phyloP scores from a whole-genome alignment of 2,113 vertebrate species.

The Nicator chloris region DNA sequence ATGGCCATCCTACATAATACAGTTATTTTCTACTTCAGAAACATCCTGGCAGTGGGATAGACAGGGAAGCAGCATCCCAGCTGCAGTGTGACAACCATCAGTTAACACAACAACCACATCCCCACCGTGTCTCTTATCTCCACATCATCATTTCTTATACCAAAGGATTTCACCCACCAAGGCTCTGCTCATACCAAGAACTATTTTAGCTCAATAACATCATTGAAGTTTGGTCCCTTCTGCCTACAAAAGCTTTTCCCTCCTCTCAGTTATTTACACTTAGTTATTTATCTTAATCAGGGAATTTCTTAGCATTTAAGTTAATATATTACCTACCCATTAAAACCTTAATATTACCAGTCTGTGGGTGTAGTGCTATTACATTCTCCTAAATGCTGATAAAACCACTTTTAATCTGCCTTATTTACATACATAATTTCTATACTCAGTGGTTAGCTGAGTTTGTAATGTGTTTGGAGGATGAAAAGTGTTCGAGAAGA shows the following conservation, averaged over 20 bases:
- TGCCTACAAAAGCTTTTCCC: neutral
- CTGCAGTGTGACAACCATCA: neutral
- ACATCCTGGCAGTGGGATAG: rapidly evolving
- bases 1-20: neutral
- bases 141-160: neutral
- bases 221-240: neutral
- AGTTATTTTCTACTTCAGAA: neutral
- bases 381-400: neutral
- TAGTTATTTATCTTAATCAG: neutral
- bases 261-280: neutral
- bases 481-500: conserved; percentile 10
- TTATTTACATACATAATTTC: conserved; percentile 41
- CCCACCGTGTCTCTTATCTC: neutral
- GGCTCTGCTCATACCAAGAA: neutral
- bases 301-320: neutral
- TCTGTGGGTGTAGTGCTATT: neutral
- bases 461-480: conserved; percentile 11
- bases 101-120: neutral
- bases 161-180: neutral
- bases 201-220: neutral
- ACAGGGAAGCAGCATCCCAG: neutral
- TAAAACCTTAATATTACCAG: neutral
- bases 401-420: neutral
- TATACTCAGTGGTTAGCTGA: neutral
- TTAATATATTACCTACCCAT: neutral